A percentile compares a stretch with the other conserved stretches of the same genome.
Evolutionary conservation across 1,140 invertebrate species (phyloP).

Genomic region (Drosophila subpulchrella): DNA sequence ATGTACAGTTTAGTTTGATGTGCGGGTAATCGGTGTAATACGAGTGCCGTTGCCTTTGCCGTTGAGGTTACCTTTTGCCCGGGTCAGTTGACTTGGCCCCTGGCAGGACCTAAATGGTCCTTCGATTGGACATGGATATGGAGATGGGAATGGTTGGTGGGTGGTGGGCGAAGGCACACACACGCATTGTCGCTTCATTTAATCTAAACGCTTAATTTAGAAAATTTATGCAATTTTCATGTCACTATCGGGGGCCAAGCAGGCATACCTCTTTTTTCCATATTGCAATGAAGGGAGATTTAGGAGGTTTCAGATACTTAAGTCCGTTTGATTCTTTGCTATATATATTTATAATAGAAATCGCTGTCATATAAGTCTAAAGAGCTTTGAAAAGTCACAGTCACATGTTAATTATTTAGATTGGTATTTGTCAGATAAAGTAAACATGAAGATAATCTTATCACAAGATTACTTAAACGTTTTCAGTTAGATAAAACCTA

Average conservation of each 20-base stretch:
- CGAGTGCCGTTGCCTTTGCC: conserved; percentile 6
- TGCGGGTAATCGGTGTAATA: conserved; percentile 46
- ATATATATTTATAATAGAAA: too few relatives aligned
- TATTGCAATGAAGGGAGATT: too few relatives aligned
- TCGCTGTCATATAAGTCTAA: neutral
- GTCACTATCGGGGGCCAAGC: conserved; percentile 6
- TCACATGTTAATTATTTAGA: too few relatives aligned
- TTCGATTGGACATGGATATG: neutral
- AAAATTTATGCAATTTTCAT: conserved; percentile 57
- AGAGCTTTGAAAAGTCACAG: neutral
- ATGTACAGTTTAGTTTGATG: conserved; percentile 61
- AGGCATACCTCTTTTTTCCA: neutral
- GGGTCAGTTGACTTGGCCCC: conserved; percentile 29
- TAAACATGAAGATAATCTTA: too few relatives aligned
- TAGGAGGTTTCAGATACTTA: neutral
- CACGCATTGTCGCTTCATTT: conserved; percentile 50
- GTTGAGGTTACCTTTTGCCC: neutral
- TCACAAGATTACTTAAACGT: too few relatives aligned
- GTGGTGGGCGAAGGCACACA: conserved; percentile 1
- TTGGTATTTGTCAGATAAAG: too few relatives aligned
- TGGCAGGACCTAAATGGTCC: conserved; percentile 5
- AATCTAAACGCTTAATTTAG: conserved; percentile 70
- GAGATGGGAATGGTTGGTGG: neutral
- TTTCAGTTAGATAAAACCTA: too few relatives aligned
- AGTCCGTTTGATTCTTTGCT: neutral